Percentiles rank a stretch among this genome's conserved stretches.
phyloP scores from a whole-genome alignment of 2,888 invertebrate species.

The Eupithecia tripunctaria region DNA sequence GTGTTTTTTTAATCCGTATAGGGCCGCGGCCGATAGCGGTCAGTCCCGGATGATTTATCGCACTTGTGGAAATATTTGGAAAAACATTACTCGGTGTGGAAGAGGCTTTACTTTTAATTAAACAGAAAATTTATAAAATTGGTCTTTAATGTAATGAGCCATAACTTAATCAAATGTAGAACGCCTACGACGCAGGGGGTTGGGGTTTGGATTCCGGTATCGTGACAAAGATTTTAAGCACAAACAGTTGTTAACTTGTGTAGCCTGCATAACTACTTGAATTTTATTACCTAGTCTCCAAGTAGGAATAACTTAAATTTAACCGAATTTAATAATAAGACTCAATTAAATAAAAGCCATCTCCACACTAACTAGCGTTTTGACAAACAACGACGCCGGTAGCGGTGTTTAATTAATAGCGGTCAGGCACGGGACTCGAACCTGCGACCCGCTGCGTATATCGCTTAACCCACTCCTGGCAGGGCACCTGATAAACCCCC shows the following conservation, averaged over 20 bases:
- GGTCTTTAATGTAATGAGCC: background rate
- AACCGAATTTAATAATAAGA: background rate
- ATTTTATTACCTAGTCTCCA: background rate
- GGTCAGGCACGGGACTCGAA: constrained; percentile 59
- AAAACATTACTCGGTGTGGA: constrained; percentile 47
- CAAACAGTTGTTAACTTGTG: background rate
- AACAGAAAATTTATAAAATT: background rate
- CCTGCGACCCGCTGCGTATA: constrained; percentile 54
- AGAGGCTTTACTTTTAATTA: constrained; percentile 9
- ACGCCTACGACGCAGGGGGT: background rate
- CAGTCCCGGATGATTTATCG: constrained; percentile 64
- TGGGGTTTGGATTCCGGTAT: background rate
- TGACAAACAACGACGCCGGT: constrained; percentile 38
- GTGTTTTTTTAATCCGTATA: constrained; percentile 80
- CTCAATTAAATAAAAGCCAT: constrained; percentile 21
- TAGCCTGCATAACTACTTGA: too few species aligned
- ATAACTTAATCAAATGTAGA: background rate
- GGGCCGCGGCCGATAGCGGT: constrained; percentile 68
- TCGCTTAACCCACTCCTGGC: constrained; percentile 28
- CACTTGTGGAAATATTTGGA: constrained; percentile 55
- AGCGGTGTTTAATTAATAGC: constrained; percentile 66
- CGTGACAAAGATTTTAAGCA: too few species aligned
- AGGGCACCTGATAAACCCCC: constrained; percentile 9
- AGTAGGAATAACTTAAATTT: background rate
- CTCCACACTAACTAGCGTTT: constrained; percentile 39